These are phyloP conservation scores for Pogoniulus pusillus DNA, from an alignment of 2,797 vertebrate species.

Conservation along the genomic window DNA sequence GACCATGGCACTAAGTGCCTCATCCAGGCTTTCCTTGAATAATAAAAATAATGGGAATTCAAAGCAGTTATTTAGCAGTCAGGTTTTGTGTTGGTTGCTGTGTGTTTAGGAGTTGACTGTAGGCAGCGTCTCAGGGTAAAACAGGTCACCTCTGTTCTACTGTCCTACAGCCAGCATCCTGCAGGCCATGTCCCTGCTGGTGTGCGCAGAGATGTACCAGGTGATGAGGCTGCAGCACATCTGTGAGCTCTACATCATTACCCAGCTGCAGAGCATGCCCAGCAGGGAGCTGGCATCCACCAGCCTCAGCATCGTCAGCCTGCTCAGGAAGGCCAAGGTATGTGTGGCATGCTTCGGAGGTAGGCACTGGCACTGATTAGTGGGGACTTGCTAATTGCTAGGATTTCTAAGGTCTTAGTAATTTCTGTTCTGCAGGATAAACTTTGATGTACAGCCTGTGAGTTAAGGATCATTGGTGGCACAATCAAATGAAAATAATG, in stretches of 20 bases:
- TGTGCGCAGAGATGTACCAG: constrained; percentile 99
- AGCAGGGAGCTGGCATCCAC: constrained; percentile 92
- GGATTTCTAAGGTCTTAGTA: neutral
- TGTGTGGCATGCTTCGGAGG: neutral
- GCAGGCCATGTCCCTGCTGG: constrained; percentile 95
- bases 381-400: neutral
- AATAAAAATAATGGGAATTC: neutral
- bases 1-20: too few species aligned
- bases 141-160: neutral
- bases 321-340: constrained; percentile 94
- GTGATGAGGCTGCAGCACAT: constrained; percentile 96
- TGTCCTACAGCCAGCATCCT: constrained; percentile 87
- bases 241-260: constrained; percentile 94
- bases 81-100: neutral
- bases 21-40: too few species aligned
- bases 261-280: constrained; percentile 96
- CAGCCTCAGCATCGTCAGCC: constrained; percentile 88
- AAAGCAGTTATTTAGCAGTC: neutral
- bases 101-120: neutral
- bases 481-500: neutral
- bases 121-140: neutral
- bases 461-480: neutral
- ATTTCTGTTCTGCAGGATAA: neutral
- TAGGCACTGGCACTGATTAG: rapidly evolving
- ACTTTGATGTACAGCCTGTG: neutral